Conservation (phyloP, 2,797 vertebrate species). For the Zonotrichia albicollis region DNA sequence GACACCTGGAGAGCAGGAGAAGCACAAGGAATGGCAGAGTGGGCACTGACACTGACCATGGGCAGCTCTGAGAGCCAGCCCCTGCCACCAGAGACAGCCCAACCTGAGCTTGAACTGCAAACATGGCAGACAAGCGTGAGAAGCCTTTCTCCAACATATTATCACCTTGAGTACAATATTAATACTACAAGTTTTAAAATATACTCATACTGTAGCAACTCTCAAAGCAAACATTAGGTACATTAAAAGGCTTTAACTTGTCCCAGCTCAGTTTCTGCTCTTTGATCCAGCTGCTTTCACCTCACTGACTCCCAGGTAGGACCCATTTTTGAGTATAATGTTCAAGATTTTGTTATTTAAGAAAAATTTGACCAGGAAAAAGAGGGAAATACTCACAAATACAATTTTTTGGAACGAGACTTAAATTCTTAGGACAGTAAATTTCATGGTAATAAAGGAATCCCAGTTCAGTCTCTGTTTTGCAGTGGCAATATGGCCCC, state of each 20-base stretch:
- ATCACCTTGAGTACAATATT: background rate
- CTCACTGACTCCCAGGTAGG: background rate
- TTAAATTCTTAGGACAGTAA: background rate
- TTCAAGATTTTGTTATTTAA: background rate
- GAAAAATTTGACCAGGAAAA: background rate
- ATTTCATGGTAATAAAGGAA: background rate
- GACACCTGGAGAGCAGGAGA: background rate
- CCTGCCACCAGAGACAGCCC: background rate
- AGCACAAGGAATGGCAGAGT: background rate
- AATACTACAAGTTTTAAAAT: background rate
- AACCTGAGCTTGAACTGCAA: background rate
- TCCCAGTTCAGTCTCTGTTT: background rate
- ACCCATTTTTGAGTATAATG: background rate
- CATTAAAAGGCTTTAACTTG: background rate
- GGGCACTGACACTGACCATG: rapidly evolving
- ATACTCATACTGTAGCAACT: background rate
- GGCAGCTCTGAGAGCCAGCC: background rate
- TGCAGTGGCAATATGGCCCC: background rate
- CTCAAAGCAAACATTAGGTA: background rate
- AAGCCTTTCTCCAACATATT: background rate
- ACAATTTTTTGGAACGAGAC: background rate
- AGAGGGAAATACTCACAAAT: background rate
- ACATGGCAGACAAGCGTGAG: background rate
- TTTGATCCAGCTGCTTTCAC: background rate
- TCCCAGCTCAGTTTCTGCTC: background rate